Evolutionary conservation across 2,113 vertebrate genomes (phyloP).

Genomic region (Tupaia chinensis): DNA sequence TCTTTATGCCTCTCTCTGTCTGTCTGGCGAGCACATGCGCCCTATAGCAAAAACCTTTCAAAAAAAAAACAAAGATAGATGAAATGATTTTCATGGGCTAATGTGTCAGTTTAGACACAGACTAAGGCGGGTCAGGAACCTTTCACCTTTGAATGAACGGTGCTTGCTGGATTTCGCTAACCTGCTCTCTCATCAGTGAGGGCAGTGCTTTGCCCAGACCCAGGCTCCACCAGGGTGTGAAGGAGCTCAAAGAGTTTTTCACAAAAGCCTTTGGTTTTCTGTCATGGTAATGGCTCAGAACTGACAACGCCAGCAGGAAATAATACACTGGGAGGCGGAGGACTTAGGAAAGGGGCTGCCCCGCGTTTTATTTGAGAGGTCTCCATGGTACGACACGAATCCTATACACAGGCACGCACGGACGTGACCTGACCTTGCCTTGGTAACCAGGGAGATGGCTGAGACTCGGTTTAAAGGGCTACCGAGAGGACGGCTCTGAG

Average conservation of each 20-base stretch:
- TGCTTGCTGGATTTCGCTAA: neutral
- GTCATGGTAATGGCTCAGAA: slow-evolving; percentile 3
- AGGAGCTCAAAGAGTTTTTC: neutral
- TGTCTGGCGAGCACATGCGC: too few species aligned
- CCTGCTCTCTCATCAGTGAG: neutral
- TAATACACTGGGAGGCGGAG: neutral
- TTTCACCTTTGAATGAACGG: neutral
- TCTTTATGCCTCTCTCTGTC: too few species aligned
- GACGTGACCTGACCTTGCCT: neutral
- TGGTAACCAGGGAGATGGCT: neutral
- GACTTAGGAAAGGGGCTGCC: neutral
- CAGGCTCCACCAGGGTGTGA: neutral
- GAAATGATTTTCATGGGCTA: accelerated
- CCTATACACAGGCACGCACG: too few species aligned
- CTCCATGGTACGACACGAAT: neutral
- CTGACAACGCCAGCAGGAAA: neutral
- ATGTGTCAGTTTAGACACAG: neutral
- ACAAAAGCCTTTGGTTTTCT: neutral
- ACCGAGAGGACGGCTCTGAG: neutral
- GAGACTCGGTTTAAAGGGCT: neutral
- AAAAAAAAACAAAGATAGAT: neutral
- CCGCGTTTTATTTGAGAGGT: neutral
- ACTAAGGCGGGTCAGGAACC: neutral
- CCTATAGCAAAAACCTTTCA: too few species aligned
- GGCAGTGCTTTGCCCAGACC: neutral